Conservation (phyloP, 2,888 invertebrate genomes). For the Troilus luridus region DNA sequence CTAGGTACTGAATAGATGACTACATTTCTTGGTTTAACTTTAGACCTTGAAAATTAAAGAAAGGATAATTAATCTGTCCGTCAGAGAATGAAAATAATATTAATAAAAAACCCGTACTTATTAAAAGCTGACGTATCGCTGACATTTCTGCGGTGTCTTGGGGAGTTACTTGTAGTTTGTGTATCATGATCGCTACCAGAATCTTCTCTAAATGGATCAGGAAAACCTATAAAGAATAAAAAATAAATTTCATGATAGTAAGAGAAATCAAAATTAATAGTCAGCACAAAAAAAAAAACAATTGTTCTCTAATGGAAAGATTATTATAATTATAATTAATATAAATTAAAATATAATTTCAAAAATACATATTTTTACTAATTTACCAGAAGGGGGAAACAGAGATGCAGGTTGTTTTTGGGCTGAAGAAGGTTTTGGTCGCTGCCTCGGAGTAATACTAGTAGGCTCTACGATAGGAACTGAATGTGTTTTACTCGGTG, state of each 20-base stretch:
- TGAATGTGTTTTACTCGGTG: slow-evolving; percentile 70
- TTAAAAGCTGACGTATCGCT: slow-evolving; percentile 88
- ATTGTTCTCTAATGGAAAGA: too few relatives aligned
- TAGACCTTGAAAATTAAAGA: not conserved
- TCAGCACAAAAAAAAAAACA: too few relatives aligned
- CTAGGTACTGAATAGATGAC: not conserved
- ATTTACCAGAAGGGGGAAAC: slow-evolving; percentile 75
- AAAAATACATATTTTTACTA: too few relatives aligned
- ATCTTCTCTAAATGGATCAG: slow-evolving; percentile 79
- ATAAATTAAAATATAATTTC: too few relatives aligned
- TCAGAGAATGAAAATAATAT: not conserved
- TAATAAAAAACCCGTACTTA: slow-evolving; percentile 73
- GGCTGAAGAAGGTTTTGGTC: slow-evolving; percentile 75
- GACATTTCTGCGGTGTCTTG: slow-evolving; percentile 82
- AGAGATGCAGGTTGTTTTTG: slow-evolving; percentile 67
- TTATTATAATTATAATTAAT: too few relatives aligned
- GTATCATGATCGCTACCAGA: slow-evolving; percentile 67
- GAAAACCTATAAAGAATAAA: slow-evolving; percentile 71
- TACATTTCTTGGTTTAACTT: not conserved
- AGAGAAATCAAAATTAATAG: not conserved
- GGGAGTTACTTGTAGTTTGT: slow-evolving; percentile 68
- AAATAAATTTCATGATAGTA: not conserved
- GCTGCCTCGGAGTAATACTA: slow-evolving; percentile 85
- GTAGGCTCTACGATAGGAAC: slow-evolving; percentile 78
- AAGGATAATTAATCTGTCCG: not conserved